Percentiles rank a stretch among this genome's conserved stretches.
Conservation (phyloP, 2,797 vertebrate species). For the Paedocypris micromegethes region DNA sequence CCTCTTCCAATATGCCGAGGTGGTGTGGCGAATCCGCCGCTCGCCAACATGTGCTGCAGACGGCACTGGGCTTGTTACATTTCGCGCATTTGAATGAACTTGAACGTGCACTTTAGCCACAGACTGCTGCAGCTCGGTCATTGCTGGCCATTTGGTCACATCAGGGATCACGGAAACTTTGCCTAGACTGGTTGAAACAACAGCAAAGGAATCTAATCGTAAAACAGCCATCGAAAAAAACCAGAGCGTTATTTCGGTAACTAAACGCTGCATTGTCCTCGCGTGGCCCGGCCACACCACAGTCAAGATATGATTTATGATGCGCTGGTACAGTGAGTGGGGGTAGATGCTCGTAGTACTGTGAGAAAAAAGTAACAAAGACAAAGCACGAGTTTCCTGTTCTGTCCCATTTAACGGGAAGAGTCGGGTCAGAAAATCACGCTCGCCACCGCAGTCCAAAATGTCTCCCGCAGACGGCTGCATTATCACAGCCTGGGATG, state of each 20-base stretch:
- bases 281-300: constrained; percentile 9
- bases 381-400: constrained; percentile 9
- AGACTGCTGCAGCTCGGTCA: too few relatives aligned
- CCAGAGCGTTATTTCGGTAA: not conserved
- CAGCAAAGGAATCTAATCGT: too few relatives aligned
- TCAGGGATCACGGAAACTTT: too few relatives aligned
- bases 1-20: not conserved
- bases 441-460: constrained; percentile 3
- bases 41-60: not conserved
- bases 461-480: constrained; percentile 22
- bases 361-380: constrained; percentile 19
- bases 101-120: too few relatives aligned
- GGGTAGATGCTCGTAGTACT: constrained; percentile 5
- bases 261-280: constrained; percentile 23
- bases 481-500: constrained; percentile 14
- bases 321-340: constrained; percentile 19
- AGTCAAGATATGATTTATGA: constrained; percentile 39
- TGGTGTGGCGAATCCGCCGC: not conserved
- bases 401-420: not conserved
- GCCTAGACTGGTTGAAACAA: too few relatives aligned
- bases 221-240: too few relatives aligned
- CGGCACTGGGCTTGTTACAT: not conserved
- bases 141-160: too few relatives aligned
- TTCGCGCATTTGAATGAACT: not conserved
- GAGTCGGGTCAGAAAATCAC: constrained; percentile 1